These are phyloP conservation scores for Mormoops blainvillei DNA, from an alignment of 2,113 vertebrate species.

Conservation along the genomic window DNA sequence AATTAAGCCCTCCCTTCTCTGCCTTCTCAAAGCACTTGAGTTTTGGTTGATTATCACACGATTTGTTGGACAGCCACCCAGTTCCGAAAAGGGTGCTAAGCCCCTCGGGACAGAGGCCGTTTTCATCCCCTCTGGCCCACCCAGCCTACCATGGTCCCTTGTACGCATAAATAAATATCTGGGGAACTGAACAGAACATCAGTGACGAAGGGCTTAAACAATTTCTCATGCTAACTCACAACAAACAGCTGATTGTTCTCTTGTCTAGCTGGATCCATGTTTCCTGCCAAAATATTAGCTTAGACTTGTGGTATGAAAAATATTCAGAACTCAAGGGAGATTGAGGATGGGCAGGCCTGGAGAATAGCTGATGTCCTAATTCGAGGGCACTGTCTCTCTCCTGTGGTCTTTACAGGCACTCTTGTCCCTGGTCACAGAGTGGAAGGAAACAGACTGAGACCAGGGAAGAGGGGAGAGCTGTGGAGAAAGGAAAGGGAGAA, in stretches of 20 bases:
- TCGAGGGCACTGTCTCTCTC: not conserved
- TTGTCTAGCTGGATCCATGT: not conserved
- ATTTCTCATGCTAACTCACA: not conserved
- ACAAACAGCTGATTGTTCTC: not conserved
- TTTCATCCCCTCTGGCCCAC: not conserved
- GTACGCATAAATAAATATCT: not conserved
- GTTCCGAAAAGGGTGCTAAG: not conserved
- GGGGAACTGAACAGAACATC: not conserved
- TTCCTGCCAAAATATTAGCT: constrained; percentile 8
- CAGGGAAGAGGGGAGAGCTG: not conserved
- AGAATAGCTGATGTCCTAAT: not conserved
- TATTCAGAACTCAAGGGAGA: not conserved
- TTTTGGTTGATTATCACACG: not conserved
- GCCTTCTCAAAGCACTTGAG: not conserved
- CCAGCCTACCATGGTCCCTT: not conserved
- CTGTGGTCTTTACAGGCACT: not conserved
- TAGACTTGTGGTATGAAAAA: not conserved
- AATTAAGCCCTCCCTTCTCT: not conserved
- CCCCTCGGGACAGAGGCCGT: not conserved
- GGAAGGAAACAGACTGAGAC: not conserved
- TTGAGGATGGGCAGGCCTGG: not conserved
- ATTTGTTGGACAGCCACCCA: not conserved
- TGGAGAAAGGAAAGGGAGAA: not conserved
- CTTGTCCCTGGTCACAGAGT: not conserved
- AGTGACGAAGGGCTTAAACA: not conserved